Percentiles rank a stretch among this genome's conserved stretches.
phyloP scores from a whole-genome alignment of 2,797 vertebrate species.

The Atherinosoma microstoma region DNA sequence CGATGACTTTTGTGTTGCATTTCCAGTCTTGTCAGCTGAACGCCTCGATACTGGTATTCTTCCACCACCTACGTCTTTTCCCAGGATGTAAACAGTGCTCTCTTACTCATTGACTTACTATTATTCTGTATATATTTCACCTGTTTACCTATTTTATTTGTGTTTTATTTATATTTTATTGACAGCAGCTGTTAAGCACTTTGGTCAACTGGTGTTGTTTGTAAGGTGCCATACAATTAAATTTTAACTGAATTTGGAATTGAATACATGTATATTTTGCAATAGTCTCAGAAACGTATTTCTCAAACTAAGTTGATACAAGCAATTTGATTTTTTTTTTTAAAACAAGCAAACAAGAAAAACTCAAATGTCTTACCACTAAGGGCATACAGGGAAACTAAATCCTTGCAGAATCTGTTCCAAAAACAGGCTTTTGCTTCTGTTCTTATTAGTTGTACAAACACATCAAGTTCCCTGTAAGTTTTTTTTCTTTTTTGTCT shows the following conservation, averaged over 20 bases:
- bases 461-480: conserved; percentile 15
- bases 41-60: too few relatives aligned
- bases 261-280: background rate
- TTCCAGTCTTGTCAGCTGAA: too few relatives aligned
- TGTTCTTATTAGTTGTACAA: conserved; percentile 58
- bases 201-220: too few relatives aligned
- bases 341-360: background rate
- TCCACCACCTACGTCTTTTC: too few relatives aligned
- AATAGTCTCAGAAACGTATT: background rate
- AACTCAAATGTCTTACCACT: background rate
- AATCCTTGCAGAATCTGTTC: conserved; percentile 8
- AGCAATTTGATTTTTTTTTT: too few relatives aligned
- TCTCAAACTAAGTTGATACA: background rate
- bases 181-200: too few relatives aligned
- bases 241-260: too few relatives aligned
- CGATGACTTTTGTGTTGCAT: too few relatives aligned
- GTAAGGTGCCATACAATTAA: too few relatives aligned
- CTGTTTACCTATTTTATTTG: too few relatives aligned
- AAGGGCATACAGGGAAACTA: background rate
- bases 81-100: background rate
- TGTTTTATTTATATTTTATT: too few relatives aligned
- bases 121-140: too few relatives aligned
- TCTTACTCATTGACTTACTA: background rate
- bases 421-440: conserved; percentile 34
- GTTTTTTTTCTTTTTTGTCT: conserved; percentile 18